Base-by-base conservation (phyloP, 2,888 invertebrate genomes). In the Callyntrura sp. region DNA sequence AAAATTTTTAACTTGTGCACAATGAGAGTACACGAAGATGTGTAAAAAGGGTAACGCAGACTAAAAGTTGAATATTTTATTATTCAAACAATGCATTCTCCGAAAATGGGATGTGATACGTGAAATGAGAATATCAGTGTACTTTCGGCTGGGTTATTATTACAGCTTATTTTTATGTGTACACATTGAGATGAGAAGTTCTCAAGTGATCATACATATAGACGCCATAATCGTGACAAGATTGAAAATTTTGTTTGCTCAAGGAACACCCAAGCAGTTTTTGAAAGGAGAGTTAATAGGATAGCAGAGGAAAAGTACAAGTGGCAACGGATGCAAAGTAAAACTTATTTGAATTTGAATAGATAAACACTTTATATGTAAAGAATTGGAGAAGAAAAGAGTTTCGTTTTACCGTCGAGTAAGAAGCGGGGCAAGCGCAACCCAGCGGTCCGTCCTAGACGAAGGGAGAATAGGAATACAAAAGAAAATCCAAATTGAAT, bases 341-440 rank as follows among this genome's bases (percentile, higher is more conserved):
- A 35, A 43, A n/a, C n/a, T 70, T 6, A 35, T 8, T 35, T 70
- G 5, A 70, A 14, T 35, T 35, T 35, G 20, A 45, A 45, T 45
- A 17, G 20, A 6, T 9, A 51, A 1, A 17, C 9, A n/a, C n/a
- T n/a, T 14, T 17, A 62, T 28, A 43, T 25, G 45, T 45, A 45
- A 28, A 5, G 60, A 17, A 35, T n/a, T 35, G 11, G 51, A 55
- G 48, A 12, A 28, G 8, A 28, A 81, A 70, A 91, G 84, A 70
- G 68, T 51, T 76, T 45, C 25, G 65, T 90, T 70, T 51, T 90
- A 90, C 91, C 93, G 84, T 88, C 93, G 70, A 25, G 92, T 92
- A n/a, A 92, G 94, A 96, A 96, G 96, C 0, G 96, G 96, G 0
- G 96, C 95, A 25, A 96, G 96, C 0, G 95, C 95, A 25, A 95